These are phyloP conservation scores for Hipposideros larvatus DNA, from an alignment of 2,797 vertebrate genomes.

Conservation along the genomic window DNA sequence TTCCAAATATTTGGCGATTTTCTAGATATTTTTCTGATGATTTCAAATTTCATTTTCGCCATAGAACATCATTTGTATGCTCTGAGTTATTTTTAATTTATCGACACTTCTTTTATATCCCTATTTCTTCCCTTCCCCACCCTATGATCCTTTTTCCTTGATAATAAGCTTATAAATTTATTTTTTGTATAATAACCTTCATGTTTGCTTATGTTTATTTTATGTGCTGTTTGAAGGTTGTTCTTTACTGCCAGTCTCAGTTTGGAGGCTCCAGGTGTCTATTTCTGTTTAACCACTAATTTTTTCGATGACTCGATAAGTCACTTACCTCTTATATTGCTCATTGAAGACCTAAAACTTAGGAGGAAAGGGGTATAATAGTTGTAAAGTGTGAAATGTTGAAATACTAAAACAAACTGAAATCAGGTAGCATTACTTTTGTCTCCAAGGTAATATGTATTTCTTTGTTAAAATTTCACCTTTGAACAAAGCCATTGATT, in stretches of 20 bases:
- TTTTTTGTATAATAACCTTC: neutral
- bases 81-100: slow-evolving; percentile 46
- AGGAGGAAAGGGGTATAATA: neutral
- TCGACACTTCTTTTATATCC: neutral
- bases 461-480: slow-evolving; percentile 37
- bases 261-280: neutral
- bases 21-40: neutral
- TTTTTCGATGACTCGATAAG: neutral
- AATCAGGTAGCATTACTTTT: neutral
- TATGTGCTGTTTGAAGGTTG: neutral
- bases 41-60: slow-evolving; percentile 34
- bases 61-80: neutral
- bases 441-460: neutral
- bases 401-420: neutral
- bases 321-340: neutral
- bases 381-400: neutral
- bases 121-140: neutral
- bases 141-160: neutral
- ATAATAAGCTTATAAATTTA: neutral
- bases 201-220: neutral
- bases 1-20: neutral
- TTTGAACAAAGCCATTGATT: slow-evolving; percentile 47
- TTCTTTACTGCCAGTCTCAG: neutral
- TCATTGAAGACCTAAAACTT: neutral
- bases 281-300: neutral